phyloP scores from a whole-genome alignment of 2,797 vertebrate species.

The Pangasius larnaudii region DNA sequence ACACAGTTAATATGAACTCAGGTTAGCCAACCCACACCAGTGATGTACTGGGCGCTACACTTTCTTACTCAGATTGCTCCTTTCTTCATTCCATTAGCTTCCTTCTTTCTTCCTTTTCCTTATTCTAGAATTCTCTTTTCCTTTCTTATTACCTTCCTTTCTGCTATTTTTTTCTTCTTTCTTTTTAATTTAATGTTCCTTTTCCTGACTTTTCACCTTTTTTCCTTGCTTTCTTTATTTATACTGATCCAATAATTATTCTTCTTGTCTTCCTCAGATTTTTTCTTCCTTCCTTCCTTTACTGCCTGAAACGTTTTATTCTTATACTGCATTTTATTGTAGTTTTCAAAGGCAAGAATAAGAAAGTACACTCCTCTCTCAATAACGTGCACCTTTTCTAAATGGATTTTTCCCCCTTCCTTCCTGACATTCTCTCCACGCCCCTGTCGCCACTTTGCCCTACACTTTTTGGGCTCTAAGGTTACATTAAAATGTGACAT shows the following conservation, averaged over 20 bases:
- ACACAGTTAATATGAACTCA: no score
- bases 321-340: neutral
- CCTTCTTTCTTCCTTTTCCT: neutral
- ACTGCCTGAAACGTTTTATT: no score
- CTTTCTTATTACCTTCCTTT: no score
- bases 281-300: neutral
- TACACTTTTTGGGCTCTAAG: constrained; percentile 9
- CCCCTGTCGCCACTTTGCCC: neutral
- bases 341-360: neutral
- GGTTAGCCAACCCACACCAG: no score
- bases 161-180: no score
- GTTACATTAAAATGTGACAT: constrained; percentile 31
- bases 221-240: neutral
- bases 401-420: neutral
- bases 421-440: neutral
- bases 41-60: no score
- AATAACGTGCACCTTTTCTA: neutral
- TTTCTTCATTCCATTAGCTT: neutral
- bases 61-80: no score
- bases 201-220: neutral
- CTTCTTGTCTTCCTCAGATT: neutral
- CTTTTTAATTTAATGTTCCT: neutral
- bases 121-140: neutral
- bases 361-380: neutral
- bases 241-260: neutral